Evolutionary conservation across 1,140 invertebrate genomes (phyloP), one percentile per base, ranked within the genome.

Genomic region (Cotesia vestalis): DNA sequence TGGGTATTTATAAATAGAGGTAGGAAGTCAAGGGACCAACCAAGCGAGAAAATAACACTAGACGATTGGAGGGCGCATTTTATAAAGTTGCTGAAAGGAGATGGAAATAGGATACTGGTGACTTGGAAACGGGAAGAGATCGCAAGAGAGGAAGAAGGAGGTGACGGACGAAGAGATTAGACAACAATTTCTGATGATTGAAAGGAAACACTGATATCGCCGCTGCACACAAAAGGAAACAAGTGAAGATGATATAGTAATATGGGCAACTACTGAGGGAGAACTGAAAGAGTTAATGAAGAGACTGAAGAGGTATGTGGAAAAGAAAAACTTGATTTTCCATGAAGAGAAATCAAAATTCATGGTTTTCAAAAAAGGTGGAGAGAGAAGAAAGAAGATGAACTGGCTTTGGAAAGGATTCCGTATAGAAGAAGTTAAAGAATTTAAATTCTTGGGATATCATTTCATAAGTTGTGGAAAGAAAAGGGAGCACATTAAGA

Each of bases 381-480:
- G 38, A 27, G 69, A 38, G 66, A 71, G 40, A 40, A 53, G 17
- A 20, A 35, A 60, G n/a, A 20, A 66, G n/a, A 11, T 14, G 36
- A 35, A 52, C 11, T 71, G 51, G 69, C n/a, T n/a, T 11, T 72
- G 71, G 71, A 67, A 59, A 40, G 73, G 62, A 12, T 27, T 27
- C n/a, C 14, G 55, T 12, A 57, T 67, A 4, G 73, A 71, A 55
- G 61, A 70, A 46, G 73, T 74, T 12, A 52, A 52, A 36, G 62
- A 74, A 55, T 71, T 74, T 17, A 51, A 38, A 35, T 74, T 71
- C 57, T 46, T 74, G 27, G 69, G 62, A 5, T 70, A 64, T 53
- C 11, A 6, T n/a, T 57, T 73, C n/a, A 11, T 2, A 38, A 69
- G 46, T 4, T 52, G 35, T 35, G 64, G 55, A 35, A 40, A 27